Base-by-base conservation (phyloP, 2,113 vertebrate genomes). In the Scytalopus superciliaris region DNA sequence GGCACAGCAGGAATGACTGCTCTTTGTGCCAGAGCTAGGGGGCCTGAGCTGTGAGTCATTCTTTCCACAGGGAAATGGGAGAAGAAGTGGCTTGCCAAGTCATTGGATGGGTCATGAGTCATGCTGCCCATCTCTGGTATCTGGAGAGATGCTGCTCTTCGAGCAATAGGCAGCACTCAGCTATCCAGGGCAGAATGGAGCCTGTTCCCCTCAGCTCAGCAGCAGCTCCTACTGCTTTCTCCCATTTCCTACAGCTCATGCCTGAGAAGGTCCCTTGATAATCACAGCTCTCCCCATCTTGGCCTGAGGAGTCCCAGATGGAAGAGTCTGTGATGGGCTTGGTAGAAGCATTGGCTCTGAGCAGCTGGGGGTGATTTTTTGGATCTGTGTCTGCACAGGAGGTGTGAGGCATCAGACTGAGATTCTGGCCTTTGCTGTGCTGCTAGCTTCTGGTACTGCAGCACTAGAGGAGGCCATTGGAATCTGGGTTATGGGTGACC, bases 81-180 rank as follows among this genome's bases (percentile, higher is more conserved):
- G 78, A 52, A 91, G 90, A 95, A 94, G 88, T 66, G 63, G 78
- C 50, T 69, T 80, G 19, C 24, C 49, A 56, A 79, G 15, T n/a
- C n/a, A 27, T 52, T 2, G 2, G 21, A 30, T 33, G 25, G 22
- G 12, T 31, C 8, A 2, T 88, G 92, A 94, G 19, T 79, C 62
- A 64, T 45, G 33, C n/a, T 44, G 52, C 37, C 49, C 53, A 56
- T 49, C 4, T 0, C 24, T 52, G 7, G 40, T 64, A 62, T 27
- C 66, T 52, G 35, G 27, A 77, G 13, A 19, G 50, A 73, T 60
- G 40, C 50, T 84, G 15, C 14, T 4, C 18, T 33, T 72, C 17
- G 30, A 74, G 16, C 39, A 19, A 0, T 24, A 35, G 40, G 30
- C 50, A 87, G 4, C 19, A 27, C 19, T 88, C 35, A 42, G 14